Evolutionary conservation across 2,797 vertebrate genomes (phyloP).

Genomic region (Eupleurogrammus muticus): DNA sequence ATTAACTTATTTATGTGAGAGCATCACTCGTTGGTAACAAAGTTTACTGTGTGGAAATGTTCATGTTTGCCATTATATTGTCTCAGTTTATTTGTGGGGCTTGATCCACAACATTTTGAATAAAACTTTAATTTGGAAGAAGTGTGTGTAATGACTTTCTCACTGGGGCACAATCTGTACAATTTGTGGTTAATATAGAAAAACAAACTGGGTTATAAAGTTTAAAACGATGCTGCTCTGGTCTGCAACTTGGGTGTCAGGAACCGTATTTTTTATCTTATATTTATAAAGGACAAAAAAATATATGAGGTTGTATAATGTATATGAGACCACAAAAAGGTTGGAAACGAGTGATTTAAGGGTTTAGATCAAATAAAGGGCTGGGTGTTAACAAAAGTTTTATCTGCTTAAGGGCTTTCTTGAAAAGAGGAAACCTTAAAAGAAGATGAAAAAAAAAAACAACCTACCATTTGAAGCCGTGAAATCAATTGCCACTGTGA

Average conservation of each 20-base stretch:
- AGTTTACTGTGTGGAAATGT: not conserved
- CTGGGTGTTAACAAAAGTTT: constrained; percentile 23
- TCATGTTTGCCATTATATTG: constrained; percentile 19
- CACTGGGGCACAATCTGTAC: constrained; percentile 13
- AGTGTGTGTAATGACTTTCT: constrained; percentile 25
- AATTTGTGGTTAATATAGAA: not conserved
- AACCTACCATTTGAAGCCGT: constrained; percentile 97
- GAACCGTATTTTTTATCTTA: too few species aligned
- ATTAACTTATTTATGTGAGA: constrained; percentile 45
- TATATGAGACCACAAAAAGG: too few species aligned
- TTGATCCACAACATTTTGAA: constrained; percentile 27
- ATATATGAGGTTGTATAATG: too few species aligned
- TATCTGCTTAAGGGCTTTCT: constrained; percentile 14
- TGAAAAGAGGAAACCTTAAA: constrained; percentile 33
- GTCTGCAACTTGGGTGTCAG: too few species aligned
- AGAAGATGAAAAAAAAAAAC: constrained; percentile 15
- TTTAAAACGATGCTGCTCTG: constrained; percentile 16
- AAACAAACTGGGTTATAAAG: constrained; percentile 13
- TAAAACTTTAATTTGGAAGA: constrained; percentile 18
- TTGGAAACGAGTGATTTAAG: constrained; percentile 15
- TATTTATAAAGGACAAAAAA: too few species aligned
- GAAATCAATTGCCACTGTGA: constrained; percentile 99
- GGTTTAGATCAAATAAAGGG: constrained; percentile 32
- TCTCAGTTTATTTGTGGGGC: constrained; percentile 26
- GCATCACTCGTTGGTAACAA: constrained; percentile 32